Conservation (phyloP, 2,113 vertebrate genomes). For the Columba livia region DNA sequence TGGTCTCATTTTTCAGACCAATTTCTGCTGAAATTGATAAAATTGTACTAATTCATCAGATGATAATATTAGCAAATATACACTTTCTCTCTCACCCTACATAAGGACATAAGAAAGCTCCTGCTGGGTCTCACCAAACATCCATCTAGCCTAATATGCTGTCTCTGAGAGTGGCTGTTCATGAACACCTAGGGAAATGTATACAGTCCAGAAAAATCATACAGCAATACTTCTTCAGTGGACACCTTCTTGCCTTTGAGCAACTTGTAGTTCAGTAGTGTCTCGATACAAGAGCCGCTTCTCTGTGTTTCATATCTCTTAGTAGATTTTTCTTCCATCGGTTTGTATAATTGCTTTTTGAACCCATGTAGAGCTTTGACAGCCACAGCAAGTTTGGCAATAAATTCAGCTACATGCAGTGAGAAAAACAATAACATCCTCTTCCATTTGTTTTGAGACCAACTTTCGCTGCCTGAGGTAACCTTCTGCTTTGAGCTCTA, state of each 20-base stretch:
- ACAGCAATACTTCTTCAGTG: not conserved
- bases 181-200: not conserved
- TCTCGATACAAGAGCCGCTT: not conserved
- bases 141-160: not conserved
- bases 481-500: not conserved
- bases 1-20: conserved; percentile 3
- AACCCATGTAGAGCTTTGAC: not conserved
- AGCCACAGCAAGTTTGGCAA: not conserved
- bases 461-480: not conserved
- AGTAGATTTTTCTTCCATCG: not conserved
- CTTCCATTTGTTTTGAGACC: not conserved
- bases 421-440: not conserved
- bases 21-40: not conserved
- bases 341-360: not conserved
- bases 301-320: not conserved
- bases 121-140: not conserved
- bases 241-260: not conserved
- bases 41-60: not conserved
- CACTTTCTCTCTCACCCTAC: not conserved
- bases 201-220: not conserved
- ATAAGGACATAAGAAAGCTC: not conserved
- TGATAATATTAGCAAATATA: not conserved
- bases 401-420: not conserved
- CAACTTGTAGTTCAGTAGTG: rapidly evolving
- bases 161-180: not conserved